phyloP scores from a whole-genome alignment of 1,140 invertebrate species.

The Drosophila grimshawi region DNA sequence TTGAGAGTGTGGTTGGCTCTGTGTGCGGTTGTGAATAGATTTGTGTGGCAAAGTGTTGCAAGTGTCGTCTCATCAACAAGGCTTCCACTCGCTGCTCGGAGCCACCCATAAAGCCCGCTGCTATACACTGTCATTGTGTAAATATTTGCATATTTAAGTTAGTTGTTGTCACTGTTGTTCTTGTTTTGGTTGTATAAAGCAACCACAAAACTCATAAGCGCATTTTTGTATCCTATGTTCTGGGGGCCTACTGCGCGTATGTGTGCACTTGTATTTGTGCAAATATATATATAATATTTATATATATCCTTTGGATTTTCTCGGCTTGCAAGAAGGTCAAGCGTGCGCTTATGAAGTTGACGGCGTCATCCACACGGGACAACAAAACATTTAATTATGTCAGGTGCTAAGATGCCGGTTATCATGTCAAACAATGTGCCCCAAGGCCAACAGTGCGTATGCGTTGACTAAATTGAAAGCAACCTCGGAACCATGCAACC shows the following conservation, averaged over 20 bases:
- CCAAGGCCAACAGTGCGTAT: slow-evolving; percentile 44
- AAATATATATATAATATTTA: background rate
- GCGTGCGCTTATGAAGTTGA: slow-evolving; percentile 66
- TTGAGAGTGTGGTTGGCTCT: background rate
- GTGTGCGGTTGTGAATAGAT: background rate
- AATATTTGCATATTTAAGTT: slow-evolving; percentile 83
- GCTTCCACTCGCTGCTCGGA: slow-evolving; percentile 18
- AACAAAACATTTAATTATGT: slow-evolving; percentile 75
- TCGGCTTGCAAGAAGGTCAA: slow-evolving; percentile 47
- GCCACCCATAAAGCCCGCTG: slow-evolving; percentile 23
- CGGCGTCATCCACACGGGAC: slow-evolving; percentile 39
- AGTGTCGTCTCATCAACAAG: slow-evolving; percentile 65
- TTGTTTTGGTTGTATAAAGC: slow-evolving; percentile 41
- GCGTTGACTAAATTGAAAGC: slow-evolving; percentile 52
- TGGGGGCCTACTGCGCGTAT: slow-evolving; percentile 13
- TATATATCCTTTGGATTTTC: slow-evolving; percentile 18
- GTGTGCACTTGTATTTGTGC: slow-evolving; percentile 16
- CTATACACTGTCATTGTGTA: slow-evolving; percentile 68
- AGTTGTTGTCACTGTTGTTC: slow-evolving; percentile 44
- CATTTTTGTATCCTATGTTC: slow-evolving; percentile 65
- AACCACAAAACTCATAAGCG: slow-evolving; percentile 80
- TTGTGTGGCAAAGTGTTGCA: slow-evolving; percentile 40
- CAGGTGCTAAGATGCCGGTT: slow-evolving; percentile 78
- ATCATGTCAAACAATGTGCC: slow-evolving; percentile 43
- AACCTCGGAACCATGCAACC: background rate